Base-by-base conservation (phyloP, 2,113 vertebrate species). In the Pteropus alecto region DNA sequence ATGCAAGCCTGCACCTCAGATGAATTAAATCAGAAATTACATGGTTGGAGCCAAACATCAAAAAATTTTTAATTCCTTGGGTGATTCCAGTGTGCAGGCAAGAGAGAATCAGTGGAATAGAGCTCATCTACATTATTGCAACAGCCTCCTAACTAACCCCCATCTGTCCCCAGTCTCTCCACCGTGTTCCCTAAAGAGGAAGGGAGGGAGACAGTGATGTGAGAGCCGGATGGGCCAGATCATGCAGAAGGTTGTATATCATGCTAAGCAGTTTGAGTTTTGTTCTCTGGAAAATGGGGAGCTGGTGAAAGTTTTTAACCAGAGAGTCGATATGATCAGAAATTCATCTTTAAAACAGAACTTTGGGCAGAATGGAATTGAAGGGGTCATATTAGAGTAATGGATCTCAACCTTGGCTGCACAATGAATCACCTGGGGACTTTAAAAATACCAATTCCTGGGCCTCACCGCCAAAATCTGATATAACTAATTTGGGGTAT, bases 1-100 rank as follows among this genome's bases (percentile, higher is more conserved):
- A 93, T 43, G 54, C 6, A 48, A 65, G 7, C 33, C 28, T 74
- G n/a, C 16, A 58, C 26, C 22, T 38, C 18, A 79, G 56, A 46
- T 26, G 26, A 87, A 46, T 76, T 61, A 87, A 90, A 58, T 73
- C 18, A 84, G 81, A 95, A 93, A 89, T 24, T 65, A 48, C 11
- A 51, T 10, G 14, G 46, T 82, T 54, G 22, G 43, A 96, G 56
- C 67, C 46, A 74, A 89, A 68, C 13, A 90, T 83, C 54, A 92
- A 48, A 67, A 41, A 63, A 38, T 21, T 28, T 48, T 5, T 63
- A 28, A 91, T 18, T 74, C 22, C 48, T 73, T 60, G 35, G 16
- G 24, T 94, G 41, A 67, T 81, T 84, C 54, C 73, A 54, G 11
- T 38, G 61, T n/a, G 73, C 22, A 86, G 70, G 38, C 38, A 87